Conservation (phyloP, 2,797 vertebrate species). For the Danio albolineatus region DNA sequence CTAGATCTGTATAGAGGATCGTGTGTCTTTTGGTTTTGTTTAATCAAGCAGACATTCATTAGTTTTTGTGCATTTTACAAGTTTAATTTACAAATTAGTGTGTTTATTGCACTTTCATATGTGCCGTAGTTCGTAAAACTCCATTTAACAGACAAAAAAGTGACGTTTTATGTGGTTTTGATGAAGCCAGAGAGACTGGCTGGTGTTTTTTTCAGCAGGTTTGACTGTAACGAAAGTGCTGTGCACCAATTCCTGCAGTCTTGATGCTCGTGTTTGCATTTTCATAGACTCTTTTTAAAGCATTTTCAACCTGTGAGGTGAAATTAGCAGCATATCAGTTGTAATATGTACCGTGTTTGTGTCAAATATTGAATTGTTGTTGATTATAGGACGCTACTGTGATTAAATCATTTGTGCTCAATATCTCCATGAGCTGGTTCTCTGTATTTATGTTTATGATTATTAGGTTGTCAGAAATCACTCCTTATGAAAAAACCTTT, state of each 20-base stretch:
- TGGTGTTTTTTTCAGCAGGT: constrained; percentile 4
- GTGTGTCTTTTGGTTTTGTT: neutral
- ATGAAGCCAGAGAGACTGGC: constrained; percentile 42
- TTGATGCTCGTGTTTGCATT: constrained; percentile 1
- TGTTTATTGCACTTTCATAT: constrained; percentile 2
- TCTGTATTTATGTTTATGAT: constrained; percentile 55
- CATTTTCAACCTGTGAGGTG: constrained; percentile 5
- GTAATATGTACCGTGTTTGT: constrained; percentile 20
- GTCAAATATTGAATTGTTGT: constrained; percentile 31
- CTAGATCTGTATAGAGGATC: constrained; percentile 24
- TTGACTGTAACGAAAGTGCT: constrained; percentile 62
- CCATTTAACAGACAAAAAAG: neutral
- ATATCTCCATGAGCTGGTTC: neutral
- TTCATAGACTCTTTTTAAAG: neutral
- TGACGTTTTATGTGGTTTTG: constrained; percentile 57
- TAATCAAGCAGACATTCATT: constrained; percentile 6
- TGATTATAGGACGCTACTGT: constrained; percentile 46
- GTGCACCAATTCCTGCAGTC: constrained; percentile 58
- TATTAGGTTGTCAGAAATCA: constrained; percentile 53
- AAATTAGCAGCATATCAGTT: neutral
- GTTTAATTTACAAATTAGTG: constrained; percentile 18
- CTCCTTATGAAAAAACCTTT: neutral
- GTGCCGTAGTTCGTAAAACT: neutral
- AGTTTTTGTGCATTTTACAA: constrained; percentile 10
- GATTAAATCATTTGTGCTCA: constrained; percentile 48